Evolutionary conservation across 2,888 invertebrate species (phyloP).

Genomic region (Himalopsyche kuldschensis): DNA sequence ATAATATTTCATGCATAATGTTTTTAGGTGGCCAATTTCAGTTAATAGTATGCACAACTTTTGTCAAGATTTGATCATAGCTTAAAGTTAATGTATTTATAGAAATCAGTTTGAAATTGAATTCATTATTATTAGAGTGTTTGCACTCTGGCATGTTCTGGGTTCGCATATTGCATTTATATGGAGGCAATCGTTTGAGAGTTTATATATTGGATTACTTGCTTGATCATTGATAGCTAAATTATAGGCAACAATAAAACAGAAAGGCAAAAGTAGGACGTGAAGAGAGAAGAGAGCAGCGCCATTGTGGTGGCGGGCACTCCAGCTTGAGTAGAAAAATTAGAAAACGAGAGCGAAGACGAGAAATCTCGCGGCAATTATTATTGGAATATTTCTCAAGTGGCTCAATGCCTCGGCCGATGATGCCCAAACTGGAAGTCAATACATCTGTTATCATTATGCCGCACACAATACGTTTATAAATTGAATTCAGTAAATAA

Average conservation of each 20-base stretch:
- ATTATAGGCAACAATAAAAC: neutral
- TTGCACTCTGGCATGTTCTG: too few species aligned
- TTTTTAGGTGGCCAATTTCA: too few species aligned
- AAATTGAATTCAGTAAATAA: neutral
- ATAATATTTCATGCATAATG: too few species aligned
- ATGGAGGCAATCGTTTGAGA: neutral
- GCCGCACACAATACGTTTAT: neutral
- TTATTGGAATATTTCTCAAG: neutral
- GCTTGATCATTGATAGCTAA: neutral
- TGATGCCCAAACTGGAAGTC: neutral
- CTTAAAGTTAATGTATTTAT: too few species aligned
- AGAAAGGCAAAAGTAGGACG: neutral
- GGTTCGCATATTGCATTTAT: too few species aligned
- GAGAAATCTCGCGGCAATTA: constrained; percentile 3
- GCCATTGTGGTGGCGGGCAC: neutral
- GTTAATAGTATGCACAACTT: too few species aligned
- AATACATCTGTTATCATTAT: neutral
- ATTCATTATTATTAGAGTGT: too few species aligned
- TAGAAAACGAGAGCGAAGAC: constrained; percentile 6
- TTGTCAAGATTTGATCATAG: too few species aligned
- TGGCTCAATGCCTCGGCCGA: neutral
- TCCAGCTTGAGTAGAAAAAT: neutral
- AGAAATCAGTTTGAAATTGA: too few species aligned
- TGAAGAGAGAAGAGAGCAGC: neutral
- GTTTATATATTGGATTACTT: neutral